These are phyloP conservation scores for Deilephila porcellus DNA, from an alignment of 2,888 invertebrate species.

Conservation along the genomic window DNA sequence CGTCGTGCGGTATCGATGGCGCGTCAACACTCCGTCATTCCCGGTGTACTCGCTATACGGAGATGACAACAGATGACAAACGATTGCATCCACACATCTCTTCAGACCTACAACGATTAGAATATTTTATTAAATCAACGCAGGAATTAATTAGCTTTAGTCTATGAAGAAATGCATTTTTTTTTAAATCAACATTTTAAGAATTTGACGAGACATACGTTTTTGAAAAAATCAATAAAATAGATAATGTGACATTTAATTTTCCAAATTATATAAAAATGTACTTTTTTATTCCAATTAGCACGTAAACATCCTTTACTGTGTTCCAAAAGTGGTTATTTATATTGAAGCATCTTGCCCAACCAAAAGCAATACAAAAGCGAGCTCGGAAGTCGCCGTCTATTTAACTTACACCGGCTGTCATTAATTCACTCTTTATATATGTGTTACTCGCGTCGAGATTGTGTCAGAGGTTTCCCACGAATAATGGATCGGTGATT, in stretches of 20 bases:
- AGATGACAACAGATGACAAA: slow-evolving; percentile 62
- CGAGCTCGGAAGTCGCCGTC: slow-evolving; percentile 21
- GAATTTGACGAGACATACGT: not conserved
- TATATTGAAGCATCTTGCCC: no score
- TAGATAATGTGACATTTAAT: no score
- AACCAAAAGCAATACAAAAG: not conserved
- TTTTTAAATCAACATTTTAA: not conserved
- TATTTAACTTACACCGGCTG: slow-evolving; percentile 14
- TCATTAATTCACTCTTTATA: slow-evolving; percentile 25
- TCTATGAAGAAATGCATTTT: not conserved
- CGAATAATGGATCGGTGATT: slow-evolving; percentile 51
- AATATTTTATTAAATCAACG: not conserved
- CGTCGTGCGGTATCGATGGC: slow-evolving; percentile 67
- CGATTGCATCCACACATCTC: slow-evolving; percentile 39
- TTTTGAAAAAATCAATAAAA: no score
- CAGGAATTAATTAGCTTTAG: not conserved
- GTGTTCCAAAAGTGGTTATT: no score
- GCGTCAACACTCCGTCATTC: slow-evolving; percentile 71
- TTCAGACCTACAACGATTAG: slow-evolving; percentile 32
- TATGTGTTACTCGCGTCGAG: slow-evolving; percentile 23
- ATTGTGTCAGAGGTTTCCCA: slow-evolving; percentile 52
- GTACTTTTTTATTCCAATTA: not conserved
- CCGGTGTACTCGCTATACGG: slow-evolving; percentile 63
- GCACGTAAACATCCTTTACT: not conserved
- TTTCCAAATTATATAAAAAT: no score